Base-by-base conservation (phyloP, 2,113 vertebrate genomes). In the Sceloporus undulatus region DNA sequence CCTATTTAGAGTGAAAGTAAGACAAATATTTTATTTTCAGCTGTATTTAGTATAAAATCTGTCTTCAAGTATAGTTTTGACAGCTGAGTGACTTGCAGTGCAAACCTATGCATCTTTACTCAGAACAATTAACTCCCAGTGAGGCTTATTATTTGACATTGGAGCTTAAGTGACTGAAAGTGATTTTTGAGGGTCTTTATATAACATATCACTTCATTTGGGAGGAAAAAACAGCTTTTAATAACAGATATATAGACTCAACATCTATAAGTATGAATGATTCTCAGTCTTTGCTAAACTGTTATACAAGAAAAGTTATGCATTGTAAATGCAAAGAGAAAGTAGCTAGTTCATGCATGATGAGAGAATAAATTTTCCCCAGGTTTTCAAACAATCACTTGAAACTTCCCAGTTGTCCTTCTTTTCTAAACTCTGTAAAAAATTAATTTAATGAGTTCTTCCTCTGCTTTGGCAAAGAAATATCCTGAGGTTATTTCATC, bases 401-500 rank as follows among this genome's bases (percentile, higher is more conserved):
- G n/a, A n/a, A 1, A 52, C 27, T 5, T 2, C 84, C 4, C 87
- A 27, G 5, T 25, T 3, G 89, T 0, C 0, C 1, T 70, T 52
- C 79, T 38, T 87, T 87, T 75, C 52, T 5, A 85, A 79, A 14
- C 1, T 54, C 42, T n/a, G 27, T 52, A 56, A 68, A 71, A 71
- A 11, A 9, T 42, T 34, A 85, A 62, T 85, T 66, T 34, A 79
- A 1, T 84, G 59, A 93, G 1, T 9, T 85, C 1, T 48, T 40
- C 80, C 11, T 85, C 82, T 86, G n/a, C 21, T 86, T 92, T 65
- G 77, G 5, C 78, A 42, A 9, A 25, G 16, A 87, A 91, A 87
- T 87, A 83, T 65, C 52, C 25, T 85, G 19, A 1, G 4, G 9
- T 11, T 88, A 84, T 87, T 86, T 92, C 70, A 86, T 91, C 54